These are phyloP conservation scores for Elysia crispata DNA, from an alignment of 2,888 invertebrate species.

Conservation along the genomic window DNA sequence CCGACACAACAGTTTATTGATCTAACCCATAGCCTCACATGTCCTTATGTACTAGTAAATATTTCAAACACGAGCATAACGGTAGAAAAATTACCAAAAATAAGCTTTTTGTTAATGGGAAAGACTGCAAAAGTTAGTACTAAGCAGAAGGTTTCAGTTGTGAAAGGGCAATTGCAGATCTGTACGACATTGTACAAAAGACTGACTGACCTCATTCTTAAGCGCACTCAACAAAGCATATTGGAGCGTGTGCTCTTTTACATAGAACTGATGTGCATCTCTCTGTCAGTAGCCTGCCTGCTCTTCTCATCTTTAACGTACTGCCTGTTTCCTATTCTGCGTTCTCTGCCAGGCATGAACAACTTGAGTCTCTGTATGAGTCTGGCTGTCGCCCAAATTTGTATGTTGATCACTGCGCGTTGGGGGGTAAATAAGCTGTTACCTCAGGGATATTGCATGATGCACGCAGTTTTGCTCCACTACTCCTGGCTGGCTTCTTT, in stretches of 20 bases:
- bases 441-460: neutral
- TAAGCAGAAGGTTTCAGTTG: constrained; percentile 2
- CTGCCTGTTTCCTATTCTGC: constrained; percentile 48
- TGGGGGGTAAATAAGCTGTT: neutral
- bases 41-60: constrained; percentile 30
- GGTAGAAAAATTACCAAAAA: neutral
- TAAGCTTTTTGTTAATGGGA: neutral
- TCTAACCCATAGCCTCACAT: constrained; percentile 26
- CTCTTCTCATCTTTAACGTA: constrained; percentile 52
- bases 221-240: neutral
- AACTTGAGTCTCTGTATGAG: constrained; percentile 52
- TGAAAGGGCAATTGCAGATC: constrained; percentile 13
- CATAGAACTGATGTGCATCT: constrained; percentile 40
- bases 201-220: neutral
- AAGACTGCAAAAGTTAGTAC: neutral
- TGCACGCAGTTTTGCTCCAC: constrained; percentile 35
- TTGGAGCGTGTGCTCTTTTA: neutral
- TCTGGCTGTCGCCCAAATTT: constrained; percentile 49
- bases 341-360: constrained; percentile 54
- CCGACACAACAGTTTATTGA: constrained; percentile 15
- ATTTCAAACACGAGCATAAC: neutral
- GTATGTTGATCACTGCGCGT: constrained; percentile 32
- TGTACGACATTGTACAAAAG: constrained; percentile 11
- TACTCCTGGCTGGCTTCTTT: constrained; percentile 56
- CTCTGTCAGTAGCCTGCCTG: constrained; percentile 51